Evolutionary conservation across 1,140 invertebrate genomes (phyloP).

Genomic region (Nasonia giraulti): DNA sequence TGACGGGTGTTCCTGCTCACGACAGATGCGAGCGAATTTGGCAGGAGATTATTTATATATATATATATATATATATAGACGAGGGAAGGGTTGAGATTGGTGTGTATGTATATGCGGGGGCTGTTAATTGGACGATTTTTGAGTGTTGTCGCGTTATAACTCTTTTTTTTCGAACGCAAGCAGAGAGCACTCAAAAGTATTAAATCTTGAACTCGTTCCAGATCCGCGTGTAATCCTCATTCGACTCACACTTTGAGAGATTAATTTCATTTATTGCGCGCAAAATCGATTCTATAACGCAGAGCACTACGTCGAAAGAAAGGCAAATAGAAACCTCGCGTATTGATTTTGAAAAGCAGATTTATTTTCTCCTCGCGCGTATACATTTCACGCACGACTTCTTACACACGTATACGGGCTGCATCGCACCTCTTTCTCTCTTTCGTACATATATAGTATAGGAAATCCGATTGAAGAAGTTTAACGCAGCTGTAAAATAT

Average conservation of each 20-base stretch:
- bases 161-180: no score
- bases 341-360: neutral
- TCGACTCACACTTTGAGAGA: neutral
- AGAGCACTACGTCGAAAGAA: neutral
- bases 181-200: no score
- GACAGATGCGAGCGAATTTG: neutral
- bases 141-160: no score
- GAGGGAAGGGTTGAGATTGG: neutral
- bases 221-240: no score
- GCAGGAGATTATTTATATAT: neutral
- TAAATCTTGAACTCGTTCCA: no score
- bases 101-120: neutral
- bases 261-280: neutral
- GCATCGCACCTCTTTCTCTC: neutral
- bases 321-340: neutral
- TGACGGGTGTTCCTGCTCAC: neutral
- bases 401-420: neutral
- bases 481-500: neutral
- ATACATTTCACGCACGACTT: neutral
- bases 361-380: neutral
- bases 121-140: neutral
- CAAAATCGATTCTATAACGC: neutral
- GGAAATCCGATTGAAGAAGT: constrained; percentile 1
- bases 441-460: neutral
- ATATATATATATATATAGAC: neutral